Evolutionary conservation across 2,113 vertebrate species (phyloP).

Genomic region (Pheucticus melanocephalus): DNA sequence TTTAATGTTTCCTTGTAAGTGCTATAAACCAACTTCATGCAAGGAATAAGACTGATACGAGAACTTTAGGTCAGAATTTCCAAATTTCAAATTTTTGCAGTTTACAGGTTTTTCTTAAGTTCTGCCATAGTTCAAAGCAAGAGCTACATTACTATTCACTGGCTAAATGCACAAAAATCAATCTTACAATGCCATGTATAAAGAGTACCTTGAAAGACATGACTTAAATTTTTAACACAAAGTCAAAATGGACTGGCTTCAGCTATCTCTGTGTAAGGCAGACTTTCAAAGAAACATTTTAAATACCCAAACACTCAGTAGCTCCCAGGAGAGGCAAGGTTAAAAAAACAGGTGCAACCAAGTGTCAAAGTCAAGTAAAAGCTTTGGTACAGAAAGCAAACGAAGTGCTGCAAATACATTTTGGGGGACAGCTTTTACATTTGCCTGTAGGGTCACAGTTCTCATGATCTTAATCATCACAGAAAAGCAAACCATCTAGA

Average conservation of each 20-base stretch:
- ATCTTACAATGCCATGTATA: neutral
- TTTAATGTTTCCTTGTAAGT: neutral
- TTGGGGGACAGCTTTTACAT: neutral
- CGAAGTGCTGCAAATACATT: neutral
- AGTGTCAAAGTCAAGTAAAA: conserved; percentile 16
- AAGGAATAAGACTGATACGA: neutral
- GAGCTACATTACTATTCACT: neutral
- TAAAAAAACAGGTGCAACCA: conserved; percentile 14
- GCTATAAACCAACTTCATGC: neutral
- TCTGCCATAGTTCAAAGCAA: neutral
- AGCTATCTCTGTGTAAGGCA: neutral
- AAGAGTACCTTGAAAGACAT: neutral
- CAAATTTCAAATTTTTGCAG: neutral
- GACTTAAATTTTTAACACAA: neutral
- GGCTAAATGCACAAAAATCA: neutral
- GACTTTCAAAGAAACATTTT: neutral
- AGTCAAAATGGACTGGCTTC: neutral
- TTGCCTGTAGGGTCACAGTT: neutral
- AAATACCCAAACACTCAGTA: neutral
- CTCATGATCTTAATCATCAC: neutral
- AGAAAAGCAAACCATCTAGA: neutral
- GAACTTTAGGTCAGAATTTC: neutral
- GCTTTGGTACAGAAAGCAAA: neutral
- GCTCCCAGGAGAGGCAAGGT: neutral
- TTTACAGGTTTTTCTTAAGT: neutral